Percentiles rank a stretch among this genome's conserved stretches.
These are phyloP conservation scores for Pollenia griseotomentosa DNA, from an alignment of 2,888 invertebrate genomes.

Conservation along the genomic window DNA sequence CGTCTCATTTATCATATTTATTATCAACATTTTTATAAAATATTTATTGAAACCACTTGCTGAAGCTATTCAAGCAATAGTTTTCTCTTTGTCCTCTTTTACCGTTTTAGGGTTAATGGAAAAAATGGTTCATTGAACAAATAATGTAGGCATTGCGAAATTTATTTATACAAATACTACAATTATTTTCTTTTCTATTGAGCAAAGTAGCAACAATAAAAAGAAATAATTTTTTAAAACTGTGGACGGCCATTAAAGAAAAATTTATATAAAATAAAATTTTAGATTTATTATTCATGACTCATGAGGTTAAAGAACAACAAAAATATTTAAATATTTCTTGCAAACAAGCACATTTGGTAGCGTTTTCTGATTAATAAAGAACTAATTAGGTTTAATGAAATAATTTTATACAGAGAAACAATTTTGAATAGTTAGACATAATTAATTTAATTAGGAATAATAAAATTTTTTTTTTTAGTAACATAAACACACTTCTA, in stretches of 20 bases:
- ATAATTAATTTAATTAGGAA: neutral
- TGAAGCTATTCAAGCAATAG: no score
- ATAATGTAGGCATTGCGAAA: conserved; percentile 24
- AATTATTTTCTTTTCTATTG: neutral
- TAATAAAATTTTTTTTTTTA: neutral
- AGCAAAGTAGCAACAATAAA: conserved; percentile 3
- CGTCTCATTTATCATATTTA: no score
- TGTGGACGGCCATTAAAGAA: conserved; percentile 19
- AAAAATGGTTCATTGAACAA: neutral
- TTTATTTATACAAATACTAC: neutral
- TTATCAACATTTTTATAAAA: no score
- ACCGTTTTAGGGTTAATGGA: conserved; percentile 19
- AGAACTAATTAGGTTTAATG: conserved; percentile 14
- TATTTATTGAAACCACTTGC: no score
- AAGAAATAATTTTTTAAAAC: conserved; percentile 19
- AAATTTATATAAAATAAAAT: neutral
- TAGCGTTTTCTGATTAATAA: conserved; percentile 18
- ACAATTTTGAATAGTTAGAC: conserved; percentile 3
- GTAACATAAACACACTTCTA: no score
- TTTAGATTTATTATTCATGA: conserved; percentile 46
- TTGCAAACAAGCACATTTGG: neutral
- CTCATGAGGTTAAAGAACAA: conserved; percentile 38
- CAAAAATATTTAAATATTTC: conserved; percentile 1
- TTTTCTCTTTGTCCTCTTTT: no score
- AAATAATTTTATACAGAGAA: conserved; percentile 16